Evolutionary conservation across 2,888 invertebrate species (phyloP), one percentile per base, ranked within the genome.

Genomic region (Pristionchus entomophagus): DNA sequence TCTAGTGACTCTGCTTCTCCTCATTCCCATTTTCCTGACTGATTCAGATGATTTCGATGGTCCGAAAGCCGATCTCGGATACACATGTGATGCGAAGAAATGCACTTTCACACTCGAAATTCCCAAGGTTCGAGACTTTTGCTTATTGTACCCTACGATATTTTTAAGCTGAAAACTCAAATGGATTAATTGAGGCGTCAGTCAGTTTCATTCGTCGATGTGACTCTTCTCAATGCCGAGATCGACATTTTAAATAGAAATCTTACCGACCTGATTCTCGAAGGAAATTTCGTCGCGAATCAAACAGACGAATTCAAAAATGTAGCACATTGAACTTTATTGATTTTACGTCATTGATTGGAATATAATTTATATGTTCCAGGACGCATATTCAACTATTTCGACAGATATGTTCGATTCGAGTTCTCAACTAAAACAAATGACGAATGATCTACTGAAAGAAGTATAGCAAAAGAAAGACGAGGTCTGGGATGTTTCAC

Each of bases 121-220:
- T 22, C 65, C 65, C 1, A n/a, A 38, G 65, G 65, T 69, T 6
- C 5, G n/a, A 26, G n/a, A 59, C 17, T 59, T 6, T 59, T 12
- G 22, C 10, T 17, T 59, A 22, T 59, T 59, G 59, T n/a, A 59
- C n/a, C n/a, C 26, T n/a, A 22, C 22, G 3, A 65, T 29, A 14
- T 62, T 3, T 62, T 62, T 12, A 62, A 62, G 32, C 32, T 10
- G 29, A 59, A 29, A 6, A 26, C 12, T 29, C 29, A 26, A 26
- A 19, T 59, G 3, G 4, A 59, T 26, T 3, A n/a, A n/a, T n/a
- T n/a, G n/a, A n/a, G n/a, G n/a, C n/a, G n/a, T n/a, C n/a, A n/a
- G n/a, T n/a, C n/a, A n/a, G 65, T 69, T 8, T 22, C 65, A 2
- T 69, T 69, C 65, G 65, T 69, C 38, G 65, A 69, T 38, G 65